Conservation (phyloP, 30 jellyfish, hydroid and myxozoan genomes). For the Pelagia noctiluca region DNA sequence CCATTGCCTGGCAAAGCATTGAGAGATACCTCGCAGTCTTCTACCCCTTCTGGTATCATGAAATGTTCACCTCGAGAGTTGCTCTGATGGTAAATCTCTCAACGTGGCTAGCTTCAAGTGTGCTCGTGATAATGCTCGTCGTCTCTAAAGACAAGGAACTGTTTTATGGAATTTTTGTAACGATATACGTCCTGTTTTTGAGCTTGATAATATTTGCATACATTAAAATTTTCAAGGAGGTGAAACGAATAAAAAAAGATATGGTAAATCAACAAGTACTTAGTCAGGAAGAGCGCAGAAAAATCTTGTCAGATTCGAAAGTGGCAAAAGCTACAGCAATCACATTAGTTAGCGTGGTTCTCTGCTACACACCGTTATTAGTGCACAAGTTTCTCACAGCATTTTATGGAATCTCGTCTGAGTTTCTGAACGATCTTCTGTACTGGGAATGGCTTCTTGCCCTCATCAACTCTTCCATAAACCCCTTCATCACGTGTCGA, state of each 20-base stretch:
- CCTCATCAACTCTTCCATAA: no score
- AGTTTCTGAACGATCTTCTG: no score
- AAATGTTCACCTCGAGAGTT: constrained; percentile 8
- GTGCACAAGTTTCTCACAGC: constrained; percentile 37
- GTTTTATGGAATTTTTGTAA: constrained; percentile 32
- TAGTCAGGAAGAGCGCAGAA: constrained; percentile 31
- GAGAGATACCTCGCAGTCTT: constrained; percentile 64
- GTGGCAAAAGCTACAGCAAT: constrained; percentile 68
- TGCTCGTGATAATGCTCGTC: constrained; percentile 24
- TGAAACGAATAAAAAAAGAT: constrained; percentile 37
- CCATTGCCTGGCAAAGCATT: constrained; percentile 45
- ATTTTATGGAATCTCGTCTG: constrained; percentile 7
- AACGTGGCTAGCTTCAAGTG: constrained; percentile 37
- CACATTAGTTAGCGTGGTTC: constrained; percentile 16
- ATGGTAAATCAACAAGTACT: constrained; percentile 42
- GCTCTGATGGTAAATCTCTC: constrained; percentile 9
- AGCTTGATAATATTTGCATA: constrained; percentile 16
- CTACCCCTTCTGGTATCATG: constrained; percentile 70
- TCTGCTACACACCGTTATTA: constrained; percentile 48
- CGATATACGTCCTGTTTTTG: constrained; percentile 10
- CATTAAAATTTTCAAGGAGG: constrained; percentile 34
- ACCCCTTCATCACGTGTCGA: no score
- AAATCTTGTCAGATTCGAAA: constrained; percentile 48
- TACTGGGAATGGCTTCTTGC: no score
- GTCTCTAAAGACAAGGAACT: constrained; percentile 31